Evolutionary conservation across 2,888 invertebrate genomes (phyloP), one percentile per base, ranked within the genome.

Genomic region (Lobophora halterata): DNA sequence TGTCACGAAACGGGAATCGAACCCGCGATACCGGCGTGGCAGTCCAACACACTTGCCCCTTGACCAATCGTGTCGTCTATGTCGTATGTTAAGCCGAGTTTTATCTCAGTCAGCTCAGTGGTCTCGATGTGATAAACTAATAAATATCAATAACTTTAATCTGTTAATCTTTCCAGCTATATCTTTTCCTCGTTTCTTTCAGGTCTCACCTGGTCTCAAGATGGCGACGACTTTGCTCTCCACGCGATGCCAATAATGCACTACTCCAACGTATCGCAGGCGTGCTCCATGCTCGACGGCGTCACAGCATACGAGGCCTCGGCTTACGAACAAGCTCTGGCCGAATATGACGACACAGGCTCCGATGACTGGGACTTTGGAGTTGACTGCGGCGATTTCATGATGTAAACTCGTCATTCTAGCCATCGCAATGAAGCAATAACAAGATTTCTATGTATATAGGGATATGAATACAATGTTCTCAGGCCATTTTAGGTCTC

Each of bases 321-420:
- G 0, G 80, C 80, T 1, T 86, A 89, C 53, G 91, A 90, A 38
- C 90, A 91, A 45, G 90, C 91, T 1, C 77, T 90, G 3, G 90
- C 90, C 0, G 91, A 91, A 34, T 81, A 90, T 40, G 90, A 90
- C 36, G 90, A 90, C 51, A 73, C 80, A 0, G 72, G 75, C 26
- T 76, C 88, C 1, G 91, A 92, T 55, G 92, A 92, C 55, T 92
- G 91, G 81, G 92, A 93, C 67, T 89, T 91, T 44, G 91, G 92
- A 23, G 90, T 92, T 46, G 93, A 93, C 66, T 93, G 92, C 65
- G 93, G 92, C 0, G 93, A 92, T 59, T 91, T 92, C 64, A 91
- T 91, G 88, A 91, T 91, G 88, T 91, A 90, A 71, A 58, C 32
- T 23, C 29, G 29, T 30, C 29, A 23, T 11, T n/a, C 3, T 3